Evolutionary conservation across 30 jellyfish, hydroid and myxozoan genomes (phyloP).

Genomic region (Aurelia aurita): DNA sequence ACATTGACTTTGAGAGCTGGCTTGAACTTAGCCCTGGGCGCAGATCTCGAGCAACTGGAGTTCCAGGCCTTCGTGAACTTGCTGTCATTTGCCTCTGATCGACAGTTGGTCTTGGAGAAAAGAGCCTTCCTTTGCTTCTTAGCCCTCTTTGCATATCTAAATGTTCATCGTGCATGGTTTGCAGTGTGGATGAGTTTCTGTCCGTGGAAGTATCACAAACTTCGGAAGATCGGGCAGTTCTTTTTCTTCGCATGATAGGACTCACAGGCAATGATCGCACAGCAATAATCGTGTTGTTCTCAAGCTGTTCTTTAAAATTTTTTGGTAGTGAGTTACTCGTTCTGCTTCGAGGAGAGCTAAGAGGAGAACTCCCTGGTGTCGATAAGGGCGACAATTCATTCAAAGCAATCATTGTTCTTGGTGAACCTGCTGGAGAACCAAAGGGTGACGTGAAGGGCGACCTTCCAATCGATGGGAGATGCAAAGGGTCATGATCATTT

Average conservation of each 20-base stretch:
- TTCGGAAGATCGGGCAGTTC: neutral
- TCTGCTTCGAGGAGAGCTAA: slow-evolving; percentile 22
- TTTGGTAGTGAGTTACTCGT: slow-evolving; percentile 6
- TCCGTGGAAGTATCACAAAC: too few relatives aligned
- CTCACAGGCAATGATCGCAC: slow-evolving; percentile 48
- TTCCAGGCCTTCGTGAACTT: slow-evolving; percentile 35
- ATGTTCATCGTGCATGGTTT: too few relatives aligned
- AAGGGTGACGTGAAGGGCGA: slow-evolving; percentile 23
- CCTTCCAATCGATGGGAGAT: slow-evolving; percentile 22
- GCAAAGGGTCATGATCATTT: slow-evolving; percentile 5
- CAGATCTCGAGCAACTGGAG: slow-evolving; percentile 47
- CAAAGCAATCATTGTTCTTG: neutral
- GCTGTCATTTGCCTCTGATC: neutral
- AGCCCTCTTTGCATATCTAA: too few relatives aligned
- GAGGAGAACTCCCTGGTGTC: slow-evolving; percentile 35
- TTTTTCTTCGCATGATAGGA: slow-evolving; percentile 22
- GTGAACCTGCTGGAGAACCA: slow-evolving; percentile 33
- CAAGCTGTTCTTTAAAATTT: slow-evolving; percentile 12
- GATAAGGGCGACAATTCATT: slow-evolving; percentile 26
- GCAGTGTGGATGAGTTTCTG: too few relatives aligned
- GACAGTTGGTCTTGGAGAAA: neutral
- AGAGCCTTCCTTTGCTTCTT: neutral
- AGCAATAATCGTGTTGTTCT: neutral
- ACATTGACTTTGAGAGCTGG: slow-evolving; percentile 32
- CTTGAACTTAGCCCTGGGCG: slow-evolving; percentile 6